phyloP scores from a whole-genome alignment of 92 coral and sea anemone species.

The Meandrina meandrites region DNA sequence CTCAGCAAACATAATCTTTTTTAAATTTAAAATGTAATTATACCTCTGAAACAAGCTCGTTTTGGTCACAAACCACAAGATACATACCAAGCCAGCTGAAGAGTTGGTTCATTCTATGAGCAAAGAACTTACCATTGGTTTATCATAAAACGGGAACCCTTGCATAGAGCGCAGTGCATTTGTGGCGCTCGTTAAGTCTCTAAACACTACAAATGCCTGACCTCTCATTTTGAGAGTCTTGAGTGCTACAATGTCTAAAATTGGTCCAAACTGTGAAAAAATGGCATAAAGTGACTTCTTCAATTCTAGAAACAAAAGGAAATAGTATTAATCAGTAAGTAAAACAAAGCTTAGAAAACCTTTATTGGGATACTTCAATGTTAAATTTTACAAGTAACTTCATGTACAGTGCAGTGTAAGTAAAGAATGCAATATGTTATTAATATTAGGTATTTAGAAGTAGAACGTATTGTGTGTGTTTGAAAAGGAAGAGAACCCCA shows the following conservation, averaged over 20 bases:
- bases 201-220: slow-evolving; percentile 98
- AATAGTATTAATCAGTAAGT: neutral
- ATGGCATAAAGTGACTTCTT: slow-evolving; percentile 98
- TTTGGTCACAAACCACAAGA: neutral
- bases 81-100: slow-evolving; percentile 27
- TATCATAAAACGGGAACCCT: slow-evolving; percentile 99
- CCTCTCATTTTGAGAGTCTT: slow-evolving; percentile 99
- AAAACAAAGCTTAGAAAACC: neutral
- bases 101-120: neutral
- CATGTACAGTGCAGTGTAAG: neutral
- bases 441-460: no score
- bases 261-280: slow-evolving; percentile 99
- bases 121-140: slow-evolving; percentile 93
- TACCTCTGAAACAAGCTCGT: neutral
- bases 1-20: neutral
- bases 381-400: neutral
- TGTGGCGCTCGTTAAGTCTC: slow-evolving; percentile 90
- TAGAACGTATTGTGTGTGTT: no score
- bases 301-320: slow-evolving; percentile 62
- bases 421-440: no score
- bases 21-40: neutral
- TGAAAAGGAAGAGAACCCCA: no score
- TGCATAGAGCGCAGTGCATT: slow-evolving; percentile 99
- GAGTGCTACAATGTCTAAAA: slow-evolving; percentile 96
- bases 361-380: no score